phyloP scores from a whole-genome alignment of 2,797 vertebrate species.

The Scomberomorus guttatus region DNA sequence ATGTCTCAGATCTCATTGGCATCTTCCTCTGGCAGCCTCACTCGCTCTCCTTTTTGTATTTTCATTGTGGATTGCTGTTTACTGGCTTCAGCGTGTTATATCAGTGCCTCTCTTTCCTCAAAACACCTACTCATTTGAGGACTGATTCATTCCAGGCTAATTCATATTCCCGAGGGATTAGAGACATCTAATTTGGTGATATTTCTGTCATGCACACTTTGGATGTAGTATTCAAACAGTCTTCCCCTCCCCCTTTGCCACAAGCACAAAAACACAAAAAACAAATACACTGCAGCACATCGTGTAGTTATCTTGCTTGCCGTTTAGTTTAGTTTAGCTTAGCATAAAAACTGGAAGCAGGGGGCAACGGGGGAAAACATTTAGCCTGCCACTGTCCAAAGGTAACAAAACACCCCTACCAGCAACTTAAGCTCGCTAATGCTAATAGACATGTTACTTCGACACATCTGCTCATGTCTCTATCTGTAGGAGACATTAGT shows the following conservation, averaged over 20 bases:
- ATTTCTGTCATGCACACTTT: slow-evolving; percentile 84
- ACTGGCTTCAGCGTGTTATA: slow-evolving; percentile 77
- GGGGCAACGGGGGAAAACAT: too few species aligned
- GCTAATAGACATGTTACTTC: too few species aligned
- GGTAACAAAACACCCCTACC: too few species aligned
- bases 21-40: slow-evolving; percentile 80
- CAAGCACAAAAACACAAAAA: slow-evolving; percentile 67
- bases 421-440: too few species aligned
- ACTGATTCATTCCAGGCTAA: slow-evolving; percentile 84
- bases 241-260: slow-evolving; percentile 75
- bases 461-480: too few species aligned
- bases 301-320: slow-evolving; percentile 56
- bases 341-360: too few species aligned
- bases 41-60: slow-evolving; percentile 78
- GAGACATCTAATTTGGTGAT: slow-evolving; percentile 86
- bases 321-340: too few species aligned
- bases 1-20: slow-evolving; percentile 82
- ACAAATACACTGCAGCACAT: slow-evolving; percentile 59
- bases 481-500: too few species aligned
- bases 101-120: slow-evolving; percentile 82
- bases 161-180: slow-evolving; percentile 86
- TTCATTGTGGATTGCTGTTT: slow-evolving; percentile 85
- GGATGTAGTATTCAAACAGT: slow-evolving; percentile 81
- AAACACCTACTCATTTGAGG: slow-evolving; percentile 86
- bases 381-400: too few species aligned